Percentiles rank a stretch among this genome's conserved stretches.
These are phyloP conservation scores for Calidris pugnax DNA, from an alignment of 2,113 vertebrate species.

Conservation along the genomic window DNA sequence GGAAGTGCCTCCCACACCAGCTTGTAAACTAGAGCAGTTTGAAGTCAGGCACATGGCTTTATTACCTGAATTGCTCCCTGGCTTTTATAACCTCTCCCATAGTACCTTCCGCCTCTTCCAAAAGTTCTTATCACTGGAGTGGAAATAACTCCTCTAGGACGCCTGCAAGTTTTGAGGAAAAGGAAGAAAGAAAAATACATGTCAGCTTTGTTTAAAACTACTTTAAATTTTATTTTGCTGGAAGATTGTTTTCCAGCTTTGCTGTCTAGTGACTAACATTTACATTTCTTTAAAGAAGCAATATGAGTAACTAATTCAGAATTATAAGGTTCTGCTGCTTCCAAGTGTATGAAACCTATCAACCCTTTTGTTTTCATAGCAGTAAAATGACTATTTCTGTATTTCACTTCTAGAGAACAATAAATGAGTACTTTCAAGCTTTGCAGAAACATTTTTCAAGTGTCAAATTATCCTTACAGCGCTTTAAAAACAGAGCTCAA, in stretches of 20 bases:
- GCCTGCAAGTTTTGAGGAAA: conserved; percentile 67
- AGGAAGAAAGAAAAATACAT: neutral
- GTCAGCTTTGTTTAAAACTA: neutral
- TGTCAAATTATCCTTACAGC: neutral
- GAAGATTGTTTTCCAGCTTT: neutral
- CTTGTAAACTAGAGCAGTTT: neutral
- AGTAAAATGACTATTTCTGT: neutral
- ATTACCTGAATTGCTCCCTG: conserved; percentile 86
- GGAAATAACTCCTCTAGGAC: conserved; percentile 91
- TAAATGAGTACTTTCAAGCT: neutral
- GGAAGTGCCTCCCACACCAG: neutral
- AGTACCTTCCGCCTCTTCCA: conserved; percentile 87
- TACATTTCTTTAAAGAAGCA: neutral
- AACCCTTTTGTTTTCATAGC: neutral
- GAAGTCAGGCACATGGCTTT: conserved; percentile 13
- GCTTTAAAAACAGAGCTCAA: conserved; percentile 3
- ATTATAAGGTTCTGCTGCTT: neutral
- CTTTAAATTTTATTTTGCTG: neutral
- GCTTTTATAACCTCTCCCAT: conserved; percentile 86
- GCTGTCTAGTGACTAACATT: neutral
- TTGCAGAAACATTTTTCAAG: neutral
- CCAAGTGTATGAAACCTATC: neutral
- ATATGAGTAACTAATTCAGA: neutral
- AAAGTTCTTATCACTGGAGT: conserved; percentile 93
- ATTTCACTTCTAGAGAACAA: neutral